Conservation (phyloP, 37 sponge, comb jelly and placozoan species). For the Ephydatia muelleri region DNA sequence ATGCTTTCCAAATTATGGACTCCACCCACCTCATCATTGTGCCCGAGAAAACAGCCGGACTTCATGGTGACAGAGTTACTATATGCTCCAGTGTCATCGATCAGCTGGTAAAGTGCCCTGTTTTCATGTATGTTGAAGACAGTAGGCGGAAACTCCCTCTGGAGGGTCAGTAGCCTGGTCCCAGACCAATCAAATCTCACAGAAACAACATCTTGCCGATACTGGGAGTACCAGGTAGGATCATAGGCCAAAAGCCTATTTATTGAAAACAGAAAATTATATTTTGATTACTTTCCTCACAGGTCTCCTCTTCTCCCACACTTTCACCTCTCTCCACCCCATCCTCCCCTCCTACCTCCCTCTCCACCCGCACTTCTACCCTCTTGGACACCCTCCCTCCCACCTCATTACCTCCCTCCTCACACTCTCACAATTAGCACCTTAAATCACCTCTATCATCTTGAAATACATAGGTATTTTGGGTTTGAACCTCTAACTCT, state of each 20-base stretch:
- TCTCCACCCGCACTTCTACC: too few species aligned
- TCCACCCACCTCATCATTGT: slow-evolving; percentile 60
- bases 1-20: background rate
- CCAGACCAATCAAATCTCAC: slow-evolving; percentile 53
- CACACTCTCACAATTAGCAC: background rate
- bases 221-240: background rate
- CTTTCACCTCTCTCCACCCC: background rate
- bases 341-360: slow-evolving; percentile 5
- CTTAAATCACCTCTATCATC: too few species aligned
- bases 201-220: slow-evolving; percentile 33
- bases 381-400: too few species aligned
- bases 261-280: too few species aligned
- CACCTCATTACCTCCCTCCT: background rate
- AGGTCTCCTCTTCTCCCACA: too few species aligned
- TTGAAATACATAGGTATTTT: too few species aligned
- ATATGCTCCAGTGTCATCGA: slow-evolving; percentile 38
- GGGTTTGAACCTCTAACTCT: too few species aligned
- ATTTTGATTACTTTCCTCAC: too few species aligned
- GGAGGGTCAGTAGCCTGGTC: slow-evolving; percentile 31
- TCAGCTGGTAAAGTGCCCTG: slow-evolving; percentile 18
- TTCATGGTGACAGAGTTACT: slow-evolving; percentile 69
- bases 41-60: slow-evolving; percentile 77
- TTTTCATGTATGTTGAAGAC: slow-evolving; percentile 16
- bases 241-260: slow-evolving; percentile 36
- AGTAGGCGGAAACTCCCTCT: slow-evolving; percentile 33